Conservation (phyloP, 1,140 invertebrate species). For the Calliopsis andreniformis region DNA sequence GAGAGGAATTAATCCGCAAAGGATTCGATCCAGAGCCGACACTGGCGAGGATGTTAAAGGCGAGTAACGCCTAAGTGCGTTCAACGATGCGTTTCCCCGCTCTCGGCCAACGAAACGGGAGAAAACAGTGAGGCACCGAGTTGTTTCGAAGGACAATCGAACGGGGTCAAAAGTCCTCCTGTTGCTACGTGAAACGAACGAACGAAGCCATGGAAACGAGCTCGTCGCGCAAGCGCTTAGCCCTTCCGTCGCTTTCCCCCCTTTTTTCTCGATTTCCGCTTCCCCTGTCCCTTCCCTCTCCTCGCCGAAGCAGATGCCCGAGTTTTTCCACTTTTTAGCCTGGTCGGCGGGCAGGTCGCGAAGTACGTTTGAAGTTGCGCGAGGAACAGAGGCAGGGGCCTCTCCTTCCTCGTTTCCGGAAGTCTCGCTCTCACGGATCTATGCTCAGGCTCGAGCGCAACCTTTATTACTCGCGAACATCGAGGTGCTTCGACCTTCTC, state of each 20-base stretch:
- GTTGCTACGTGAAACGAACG: conserved; percentile 71
- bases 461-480: conserved; percentile 9
- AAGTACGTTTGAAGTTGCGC: background rate
- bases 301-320: conserved; percentile 26
- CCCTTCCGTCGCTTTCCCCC: conserved; percentile 48
- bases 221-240: conserved; percentile 66
- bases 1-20: too few relatives aligned
- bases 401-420: background rate
- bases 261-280: conserved; percentile 44
- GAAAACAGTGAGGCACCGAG: conserved; percentile 50
- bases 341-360: background rate
- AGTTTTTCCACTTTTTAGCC: conserved; percentile 51
- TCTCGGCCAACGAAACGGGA: conserved; percentile 45
- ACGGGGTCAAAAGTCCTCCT: conserved; percentile 72
- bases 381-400: too few relatives aligned
- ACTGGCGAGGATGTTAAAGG: background rate
- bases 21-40: background rate
- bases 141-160: conserved; percentile 72
- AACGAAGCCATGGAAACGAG: conserved; percentile 72
- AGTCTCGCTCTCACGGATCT: background rate
- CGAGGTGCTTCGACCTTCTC: conserved; percentile 26
- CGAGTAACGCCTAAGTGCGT: conserved; percentile 4
- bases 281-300: conserved; percentile 17
- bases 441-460: background rate
- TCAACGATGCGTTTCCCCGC: conserved; percentile 56